These are phyloP conservation scores for Drosophila saltans DNA, from an alignment of 1,140 invertebrate genomes.

Conservation along the genomic window DNA sequence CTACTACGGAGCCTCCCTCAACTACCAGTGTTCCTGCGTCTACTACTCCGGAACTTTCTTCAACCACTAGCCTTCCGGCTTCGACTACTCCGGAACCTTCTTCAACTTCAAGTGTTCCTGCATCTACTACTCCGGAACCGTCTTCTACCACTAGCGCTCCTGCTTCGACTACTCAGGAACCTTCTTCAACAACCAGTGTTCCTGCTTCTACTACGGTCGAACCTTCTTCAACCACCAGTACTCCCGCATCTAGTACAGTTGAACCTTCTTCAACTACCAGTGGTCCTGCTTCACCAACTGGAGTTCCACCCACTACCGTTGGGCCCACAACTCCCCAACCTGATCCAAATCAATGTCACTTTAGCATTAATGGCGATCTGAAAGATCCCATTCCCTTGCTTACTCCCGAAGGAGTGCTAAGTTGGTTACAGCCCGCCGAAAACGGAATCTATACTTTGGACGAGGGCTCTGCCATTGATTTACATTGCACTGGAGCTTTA, in stretches of 20 bases:
- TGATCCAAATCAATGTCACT: slow-evolving; percentile 48
- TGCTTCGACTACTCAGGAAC: slow-evolving; percentile 6
- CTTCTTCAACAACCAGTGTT: slow-evolving; percentile 11
- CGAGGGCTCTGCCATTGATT: slow-evolving; percentile 52
- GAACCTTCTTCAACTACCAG: neutral
- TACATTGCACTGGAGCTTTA: slow-evolving; percentile 63
- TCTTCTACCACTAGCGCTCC: neutral
- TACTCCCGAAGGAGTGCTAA: slow-evolving; percentile 50
- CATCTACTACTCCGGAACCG: neutral
- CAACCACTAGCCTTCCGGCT: neutral
- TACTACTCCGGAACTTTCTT: neutral
- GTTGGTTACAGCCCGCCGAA: slow-evolving; percentile 56
- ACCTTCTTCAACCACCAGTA: slow-evolving; percentile 15
- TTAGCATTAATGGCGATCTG: slow-evolving; percentile 60
- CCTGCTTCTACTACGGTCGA: slow-evolving; percentile 4
- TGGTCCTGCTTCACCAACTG: slow-evolving; percentile 8
- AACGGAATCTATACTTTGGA: slow-evolving; percentile 46
- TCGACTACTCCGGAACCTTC: slow-evolving; percentile 2
- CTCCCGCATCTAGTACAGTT: neutral
- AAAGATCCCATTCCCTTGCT: slow-evolving; percentile 70
- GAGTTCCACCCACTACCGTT: slow-evolving; percentile 12
- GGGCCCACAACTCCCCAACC: slow-evolving; percentile 34
- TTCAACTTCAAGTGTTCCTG: too few species aligned
- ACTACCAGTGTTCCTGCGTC: slow-evolving; percentile 2
- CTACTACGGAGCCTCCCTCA: neutral